phyloP scores from a whole-genome alignment of 2,888 invertebrate species.

The Caenorhabditis sp. region DNA sequence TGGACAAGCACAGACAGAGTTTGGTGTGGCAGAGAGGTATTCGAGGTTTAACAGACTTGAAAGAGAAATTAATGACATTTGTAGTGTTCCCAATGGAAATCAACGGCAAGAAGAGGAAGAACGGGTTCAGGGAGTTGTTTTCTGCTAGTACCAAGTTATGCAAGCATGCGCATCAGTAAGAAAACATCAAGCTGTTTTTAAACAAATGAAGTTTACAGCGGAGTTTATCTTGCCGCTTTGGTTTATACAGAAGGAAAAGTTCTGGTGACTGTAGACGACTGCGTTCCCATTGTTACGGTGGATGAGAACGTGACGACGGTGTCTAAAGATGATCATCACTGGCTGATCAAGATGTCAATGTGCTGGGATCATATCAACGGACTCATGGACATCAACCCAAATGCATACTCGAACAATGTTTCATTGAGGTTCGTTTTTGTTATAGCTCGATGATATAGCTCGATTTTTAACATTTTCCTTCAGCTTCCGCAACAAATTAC shows the following conservation, averaged over 20 bases:
- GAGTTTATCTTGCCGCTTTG: constrained; percentile 93
- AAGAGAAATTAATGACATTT: too few species aligned
- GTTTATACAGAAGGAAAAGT: constrained; percentile 96
- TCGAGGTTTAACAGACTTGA: too few species aligned
- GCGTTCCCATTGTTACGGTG: constrained; percentile 88
- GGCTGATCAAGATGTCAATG: constrained; percentile 97
- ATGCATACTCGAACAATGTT: constrained; percentile 65
- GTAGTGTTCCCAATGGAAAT: constrained; percentile 69
- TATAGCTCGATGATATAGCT: too few species aligned
- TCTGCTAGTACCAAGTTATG: constrained; percentile 97
- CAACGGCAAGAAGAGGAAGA: constrained; percentile 66
- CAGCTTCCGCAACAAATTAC: constrained; percentile 83
- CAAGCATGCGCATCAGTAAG: constrained; percentile 84
- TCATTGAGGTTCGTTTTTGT: constrained; percentile 63
- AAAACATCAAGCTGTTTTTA: neutral
- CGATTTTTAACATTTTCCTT: neutral
- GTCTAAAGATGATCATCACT: constrained; percentile 87
- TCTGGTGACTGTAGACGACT: constrained; percentile 95
- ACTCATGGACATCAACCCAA: constrained; percentile 63
- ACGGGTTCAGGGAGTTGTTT: constrained; percentile 90
- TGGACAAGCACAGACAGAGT: constrained; percentile 72
- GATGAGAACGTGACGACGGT: constrained; percentile 65
- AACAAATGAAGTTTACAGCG: constrained; percentile 83
- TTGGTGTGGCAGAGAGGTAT: constrained; percentile 73
- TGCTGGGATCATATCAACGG: constrained; percentile 86